Conservation (phyloP, 2,113 vertebrate species). For the Podiceps cristatus region DNA sequence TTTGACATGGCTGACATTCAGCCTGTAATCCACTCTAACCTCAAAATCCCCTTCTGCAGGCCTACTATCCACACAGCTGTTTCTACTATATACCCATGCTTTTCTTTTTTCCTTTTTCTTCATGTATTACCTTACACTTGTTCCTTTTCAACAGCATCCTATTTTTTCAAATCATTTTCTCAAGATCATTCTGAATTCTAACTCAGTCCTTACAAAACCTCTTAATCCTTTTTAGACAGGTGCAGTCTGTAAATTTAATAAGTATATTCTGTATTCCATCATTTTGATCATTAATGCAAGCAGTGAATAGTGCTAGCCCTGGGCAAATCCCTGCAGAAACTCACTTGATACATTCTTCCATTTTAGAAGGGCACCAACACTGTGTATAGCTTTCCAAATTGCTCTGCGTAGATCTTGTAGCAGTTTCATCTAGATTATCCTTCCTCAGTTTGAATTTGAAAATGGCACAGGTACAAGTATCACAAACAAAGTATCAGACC, state of each 20-base stretch:
- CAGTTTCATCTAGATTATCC: neutral
- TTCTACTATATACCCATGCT: neutral
- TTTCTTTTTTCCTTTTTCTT: neutral
- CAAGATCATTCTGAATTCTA: neutral
- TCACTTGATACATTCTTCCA: neutral
- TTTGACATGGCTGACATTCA: neutral
- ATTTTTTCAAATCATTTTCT: constrained; percentile 7
- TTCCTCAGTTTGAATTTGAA: neutral
- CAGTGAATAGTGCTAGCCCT: neutral
- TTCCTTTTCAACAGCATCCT: neutral
- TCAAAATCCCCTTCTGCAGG: neutral
- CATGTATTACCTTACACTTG: neutral
- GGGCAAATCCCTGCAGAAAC: constrained; percentile 12
- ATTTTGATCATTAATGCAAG: neutral
- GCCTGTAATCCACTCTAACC: neutral
- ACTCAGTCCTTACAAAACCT: constrained; percentile 6
- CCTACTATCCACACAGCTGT: neutral
- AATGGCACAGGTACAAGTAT: neutral
- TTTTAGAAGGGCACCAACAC: neutral
- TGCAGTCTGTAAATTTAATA: neutral
- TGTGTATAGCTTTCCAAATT: neutral
- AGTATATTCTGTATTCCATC: constrained; percentile 28
- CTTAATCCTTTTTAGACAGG: constrained; percentile 7
- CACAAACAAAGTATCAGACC: neutral
- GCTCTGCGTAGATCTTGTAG: neutral